A percentile compares a stretch with the other conserved stretches of the same genome.
Conservation (phyloP, 2,113 vertebrate genomes). For the Sturnus vulgaris region DNA sequence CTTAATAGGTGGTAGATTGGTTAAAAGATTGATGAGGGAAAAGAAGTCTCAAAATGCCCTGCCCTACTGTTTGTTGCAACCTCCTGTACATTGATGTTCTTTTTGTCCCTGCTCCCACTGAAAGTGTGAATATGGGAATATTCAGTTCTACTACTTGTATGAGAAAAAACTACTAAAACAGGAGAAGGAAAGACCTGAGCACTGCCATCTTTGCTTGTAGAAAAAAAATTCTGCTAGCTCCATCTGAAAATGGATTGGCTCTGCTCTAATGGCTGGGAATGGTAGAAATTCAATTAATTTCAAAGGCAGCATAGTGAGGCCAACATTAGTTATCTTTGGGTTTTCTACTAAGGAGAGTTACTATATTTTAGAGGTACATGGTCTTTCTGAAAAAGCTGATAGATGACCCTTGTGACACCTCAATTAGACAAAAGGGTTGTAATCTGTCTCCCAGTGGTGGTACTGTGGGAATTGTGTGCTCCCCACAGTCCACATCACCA, state of each 20-base stretch:
- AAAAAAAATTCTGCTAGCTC: background rate
- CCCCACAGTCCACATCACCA: background rate
- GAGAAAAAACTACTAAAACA: background rate
- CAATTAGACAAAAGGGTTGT: background rate
- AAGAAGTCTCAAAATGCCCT: rapidly evolving
- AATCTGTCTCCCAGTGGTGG: background rate
- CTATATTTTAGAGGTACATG: background rate
- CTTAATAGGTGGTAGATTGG: background rate
- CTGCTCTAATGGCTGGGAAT: background rate
- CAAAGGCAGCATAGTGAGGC: background rate
- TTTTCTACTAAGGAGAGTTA: background rate
- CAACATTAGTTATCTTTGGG: background rate
- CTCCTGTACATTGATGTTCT: background rate
- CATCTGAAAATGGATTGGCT: background rate
- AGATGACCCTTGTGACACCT: background rate
- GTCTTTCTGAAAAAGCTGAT: background rate
- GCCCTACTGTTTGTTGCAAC: background rate
- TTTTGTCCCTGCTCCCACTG: background rate
- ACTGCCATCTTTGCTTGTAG: background rate
- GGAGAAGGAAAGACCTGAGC: background rate
- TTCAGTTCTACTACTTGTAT: background rate
- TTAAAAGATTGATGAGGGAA: background rate
- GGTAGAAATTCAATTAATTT: background rate
- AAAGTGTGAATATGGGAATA: background rate
- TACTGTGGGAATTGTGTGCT: background rate